Evolutionary conservation across 2,888 invertebrate genomes (phyloP).

Genomic region (Xestia ashworthii): DNA sequence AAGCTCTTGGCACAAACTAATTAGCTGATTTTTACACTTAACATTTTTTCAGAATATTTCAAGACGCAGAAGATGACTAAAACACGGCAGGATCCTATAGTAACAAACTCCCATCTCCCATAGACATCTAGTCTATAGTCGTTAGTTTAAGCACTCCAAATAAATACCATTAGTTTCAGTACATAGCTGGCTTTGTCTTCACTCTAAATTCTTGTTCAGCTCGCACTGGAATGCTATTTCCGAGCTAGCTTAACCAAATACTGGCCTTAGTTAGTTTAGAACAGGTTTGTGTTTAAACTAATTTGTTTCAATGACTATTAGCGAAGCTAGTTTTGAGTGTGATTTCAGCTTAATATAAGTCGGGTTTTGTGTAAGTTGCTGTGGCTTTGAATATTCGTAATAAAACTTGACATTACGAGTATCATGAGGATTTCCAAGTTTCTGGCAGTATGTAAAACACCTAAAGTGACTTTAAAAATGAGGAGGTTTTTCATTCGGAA

Average conservation of each 20-base stretch:
- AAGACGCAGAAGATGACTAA: background rate
- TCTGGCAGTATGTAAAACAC: background rate
- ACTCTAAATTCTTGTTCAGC: constrained; percentile 30
- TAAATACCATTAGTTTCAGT: constrained; percentile 47
- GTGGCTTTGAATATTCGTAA: too few species aligned
- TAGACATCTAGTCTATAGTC: background rate
- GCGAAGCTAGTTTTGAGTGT: background rate
- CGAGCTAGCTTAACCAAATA: constrained; percentile 38
- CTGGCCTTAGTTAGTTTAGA: constrained; percentile 19
- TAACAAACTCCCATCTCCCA: background rate
- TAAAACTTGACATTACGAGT: background rate
- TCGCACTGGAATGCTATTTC: constrained; percentile 37
- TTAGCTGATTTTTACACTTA: background rate
- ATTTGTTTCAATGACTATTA: constrained; percentile 33
- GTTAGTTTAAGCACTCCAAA: constrained; percentile 9
- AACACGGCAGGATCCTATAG: background rate
- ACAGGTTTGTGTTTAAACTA: constrained; percentile 16
- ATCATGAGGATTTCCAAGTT: background rate
- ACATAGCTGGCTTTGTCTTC: constrained; percentile 47
- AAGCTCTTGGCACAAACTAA: background rate
- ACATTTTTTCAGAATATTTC: background rate
- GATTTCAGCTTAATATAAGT: background rate
- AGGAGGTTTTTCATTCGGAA: background rate
- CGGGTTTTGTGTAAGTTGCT: background rate
- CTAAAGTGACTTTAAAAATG: background rate